phyloP scores from a whole-genome alignment of 2,888 invertebrate species.

The Hemistola chrysoprasaria region DNA sequence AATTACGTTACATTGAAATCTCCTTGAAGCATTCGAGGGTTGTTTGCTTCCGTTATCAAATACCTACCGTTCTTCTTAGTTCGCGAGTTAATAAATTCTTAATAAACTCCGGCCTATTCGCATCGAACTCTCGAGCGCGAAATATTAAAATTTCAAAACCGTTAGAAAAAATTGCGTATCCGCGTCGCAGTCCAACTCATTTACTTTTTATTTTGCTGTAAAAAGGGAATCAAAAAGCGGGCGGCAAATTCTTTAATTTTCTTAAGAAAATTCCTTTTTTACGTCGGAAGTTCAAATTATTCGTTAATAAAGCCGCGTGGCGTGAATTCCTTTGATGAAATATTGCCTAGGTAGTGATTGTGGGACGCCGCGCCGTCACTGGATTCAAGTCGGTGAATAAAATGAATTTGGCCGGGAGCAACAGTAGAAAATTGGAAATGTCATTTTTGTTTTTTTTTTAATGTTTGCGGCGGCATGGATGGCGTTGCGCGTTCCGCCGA shows the following conservation, averaged over 20 bases:
- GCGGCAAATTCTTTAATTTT: slow-evolving; percentile 67
- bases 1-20: slow-evolving; percentile 5
- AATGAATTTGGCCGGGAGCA: slow-evolving; percentile 76
- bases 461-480: slow-evolving; percentile 70
- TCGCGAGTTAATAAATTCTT: slow-evolving; percentile 42
- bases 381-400: slow-evolving; percentile 71
- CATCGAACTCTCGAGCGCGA: slow-evolving; percentile 31
- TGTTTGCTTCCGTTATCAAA: slow-evolving; percentile 27
- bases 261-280: slow-evolving; percentile 60
- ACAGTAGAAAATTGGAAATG: slow-evolving; percentile 83
- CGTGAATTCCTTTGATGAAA: slow-evolving; percentile 75
- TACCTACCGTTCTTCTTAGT: slow-evolving; percentile 31
- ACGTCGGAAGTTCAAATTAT: slow-evolving; percentile 61
- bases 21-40: slow-evolving; percentile 4
- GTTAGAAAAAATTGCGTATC: slow-evolving; percentile 32
- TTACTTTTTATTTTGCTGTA: slow-evolving; percentile 54
- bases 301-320: slow-evolving; percentile 67
- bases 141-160: slow-evolving; percentile 51
- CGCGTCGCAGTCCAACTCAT: slow-evolving; percentile 50
- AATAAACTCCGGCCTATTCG: slow-evolving; percentile 42
- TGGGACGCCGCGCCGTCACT: slow-evolving; percentile 54
- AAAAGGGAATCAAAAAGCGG: slow-evolving; percentile 58
- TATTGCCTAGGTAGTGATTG: slow-evolving; percentile 58
- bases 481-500: slow-evolving; percentile 37
- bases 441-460: slow-evolving; percentile 82